These are phyloP conservation scores for Trichosurus vulpecula DNA, from an alignment of 2,797 vertebrate species.

Conservation along the genomic window DNA sequence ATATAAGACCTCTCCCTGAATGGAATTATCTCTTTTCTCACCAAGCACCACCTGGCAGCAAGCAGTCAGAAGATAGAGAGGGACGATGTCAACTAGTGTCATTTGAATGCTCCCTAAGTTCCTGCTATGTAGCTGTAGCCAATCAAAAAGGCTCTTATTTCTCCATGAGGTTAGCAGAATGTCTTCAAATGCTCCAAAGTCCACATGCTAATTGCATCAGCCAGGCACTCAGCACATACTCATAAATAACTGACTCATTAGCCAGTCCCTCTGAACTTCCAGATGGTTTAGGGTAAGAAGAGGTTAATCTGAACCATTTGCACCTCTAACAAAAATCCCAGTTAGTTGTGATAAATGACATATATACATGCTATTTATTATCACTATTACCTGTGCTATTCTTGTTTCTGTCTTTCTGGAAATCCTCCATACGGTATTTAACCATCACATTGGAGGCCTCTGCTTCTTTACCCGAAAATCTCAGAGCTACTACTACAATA, in stretches of 20 bases:
- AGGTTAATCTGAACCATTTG: neutral
- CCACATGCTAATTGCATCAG: neutral
- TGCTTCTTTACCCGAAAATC: neutral
- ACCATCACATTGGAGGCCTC: neutral
- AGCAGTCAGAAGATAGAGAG: neutral
- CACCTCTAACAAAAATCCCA: neutral
- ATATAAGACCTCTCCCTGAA: neutral
- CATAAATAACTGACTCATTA: neutral
- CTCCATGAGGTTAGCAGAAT: neutral
- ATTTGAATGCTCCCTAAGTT: neutral
- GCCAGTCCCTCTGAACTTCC: neutral
- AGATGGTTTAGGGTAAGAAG: neutral
- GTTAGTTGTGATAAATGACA: neutral
- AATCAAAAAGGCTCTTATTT: neutral
- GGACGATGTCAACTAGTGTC: neutral
- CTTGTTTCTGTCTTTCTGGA: neutral
- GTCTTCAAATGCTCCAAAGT: neutral
- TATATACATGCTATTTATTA: neutral
- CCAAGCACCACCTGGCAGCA: neutral
- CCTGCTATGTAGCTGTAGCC: neutral
- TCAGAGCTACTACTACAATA: neutral
- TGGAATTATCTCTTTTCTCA: neutral
- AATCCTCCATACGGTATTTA: neutral
- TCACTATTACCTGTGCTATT: neutral
- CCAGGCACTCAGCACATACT: neutral